phyloP scores from a whole-genome alignment of 2,888 invertebrate species.

The Sicus ferrugineus region DNA sequence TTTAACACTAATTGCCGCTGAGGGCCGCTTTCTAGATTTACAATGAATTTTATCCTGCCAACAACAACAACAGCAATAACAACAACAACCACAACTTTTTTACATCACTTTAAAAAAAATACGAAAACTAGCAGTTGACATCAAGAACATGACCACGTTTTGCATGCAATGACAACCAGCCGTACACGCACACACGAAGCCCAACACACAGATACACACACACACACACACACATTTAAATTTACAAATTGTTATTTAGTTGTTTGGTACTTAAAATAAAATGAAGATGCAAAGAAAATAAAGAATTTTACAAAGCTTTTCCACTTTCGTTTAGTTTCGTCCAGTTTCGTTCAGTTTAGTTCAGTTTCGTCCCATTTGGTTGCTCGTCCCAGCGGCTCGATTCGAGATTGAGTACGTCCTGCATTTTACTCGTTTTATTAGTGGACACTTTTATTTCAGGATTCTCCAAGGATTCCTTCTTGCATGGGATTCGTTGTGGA shows the following conservation, averaged over 20 bases:
- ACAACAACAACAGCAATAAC: slow-evolving; percentile 16
- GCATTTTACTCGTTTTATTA: too few relatives aligned
- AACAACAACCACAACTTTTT: slow-evolving; percentile 1
- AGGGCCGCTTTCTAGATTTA: slow-evolving; percentile 14
- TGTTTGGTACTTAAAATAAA: too few relatives aligned
- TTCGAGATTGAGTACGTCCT: too few relatives aligned
- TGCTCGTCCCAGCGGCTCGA: too few relatives aligned
- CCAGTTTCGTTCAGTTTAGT: too few relatives aligned
- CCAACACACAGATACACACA: background rate
- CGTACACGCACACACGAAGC: slow-evolving; percentile 15
- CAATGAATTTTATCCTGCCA: slow-evolving; percentile 27
- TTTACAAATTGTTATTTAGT: background rate
- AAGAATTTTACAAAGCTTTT: too few relatives aligned
- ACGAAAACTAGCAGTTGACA: slow-evolving; percentile 21
- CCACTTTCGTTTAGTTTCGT: too few relatives aligned
- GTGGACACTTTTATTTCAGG: too few relatives aligned
- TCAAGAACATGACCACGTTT: slow-evolving; percentile 27
- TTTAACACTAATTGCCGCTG: slow-evolving; percentile 28
- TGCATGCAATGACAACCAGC: slow-evolving; percentile 32
- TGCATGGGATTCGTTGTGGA: too few relatives aligned
- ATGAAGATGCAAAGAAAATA: too few relatives aligned
- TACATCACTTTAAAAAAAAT: background rate
- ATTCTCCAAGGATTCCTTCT: too few relatives aligned
- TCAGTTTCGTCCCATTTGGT: too few relatives aligned
- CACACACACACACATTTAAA: background rate